Base-by-base conservation (phyloP, 2,797 vertebrate genomes). In the Emys orbicularis region DNA sequence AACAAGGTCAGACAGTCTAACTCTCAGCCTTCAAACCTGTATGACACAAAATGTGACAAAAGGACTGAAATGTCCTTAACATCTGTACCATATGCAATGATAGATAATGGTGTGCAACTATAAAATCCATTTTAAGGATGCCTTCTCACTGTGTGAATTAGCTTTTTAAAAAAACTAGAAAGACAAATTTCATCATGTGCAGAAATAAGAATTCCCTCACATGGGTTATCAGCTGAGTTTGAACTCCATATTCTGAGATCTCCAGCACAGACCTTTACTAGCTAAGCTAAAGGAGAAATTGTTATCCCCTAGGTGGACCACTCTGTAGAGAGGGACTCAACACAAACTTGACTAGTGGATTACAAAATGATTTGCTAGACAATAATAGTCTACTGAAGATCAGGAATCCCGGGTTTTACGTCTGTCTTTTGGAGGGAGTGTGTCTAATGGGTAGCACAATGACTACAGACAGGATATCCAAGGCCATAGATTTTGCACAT, bases 61-160 rank as follows among this genome's bases (percentile, higher is more conserved):
- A 0, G 34, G 37, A 44, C n/a, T 47, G 1, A 79, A 31, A 0
- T 4, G 56, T 34, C 6, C 83, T 34, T 7, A 44, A 29, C 59
- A 76, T 3, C 21, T 49, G 54, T 15, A 4, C 41, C 19, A 81
- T 15, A 54, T 6, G 2, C 34, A 72, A 50, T 37, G 50, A 77
- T 57, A 57, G 31, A 23, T 0, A n/a, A 16, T 3, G 21, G 16
- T 15, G 6, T 49, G 6, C 53, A 53, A n/a, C 49, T 54, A 4
- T 2, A 4, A 50, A 74, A 79, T 12, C 53, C 18, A 68, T 59
- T 59, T 27, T 4, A 5, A 12, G 52, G 31, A 31, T 72, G 61
- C 82, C 44, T 8, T 5, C 53, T 44, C 72, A 44, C 59, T 12
- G 2, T 23, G 23, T 0, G 0, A n/a, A 74, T 44, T 59, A 50